Evolutionary conservation across 2,113 vertebrate genomes (phyloP), one percentile per base, ranked within the genome.

Genomic region (Plecturocebus donacophilus): DNA sequence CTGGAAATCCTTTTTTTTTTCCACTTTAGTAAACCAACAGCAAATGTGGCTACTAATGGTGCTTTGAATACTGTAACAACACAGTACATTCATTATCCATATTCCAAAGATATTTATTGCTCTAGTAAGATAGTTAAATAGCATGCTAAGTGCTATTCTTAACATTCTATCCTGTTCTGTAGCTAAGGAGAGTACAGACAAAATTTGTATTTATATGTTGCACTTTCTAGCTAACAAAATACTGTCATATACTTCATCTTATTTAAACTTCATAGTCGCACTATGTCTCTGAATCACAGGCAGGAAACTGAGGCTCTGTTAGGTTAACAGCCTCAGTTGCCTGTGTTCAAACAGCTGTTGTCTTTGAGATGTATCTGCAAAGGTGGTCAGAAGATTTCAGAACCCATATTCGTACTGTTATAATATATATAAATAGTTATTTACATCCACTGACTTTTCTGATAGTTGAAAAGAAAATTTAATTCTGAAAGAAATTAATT

Each of bases 21-120:
- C 38, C 64, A 64, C 23, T 81, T 61, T 70, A 52, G 54, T 61
- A 84, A 52, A 82, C 81, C 64, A 84, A 75, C 79, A 90, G 35
- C 70, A 54, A 97, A 96, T 66, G 87, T 91, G 89, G 96, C 97
- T 98, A 97, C 91, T 94, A 95, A 97, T 68, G 58, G 91, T 97
- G 95, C 61, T 95, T 98, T 94, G 92, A 97, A 94, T 97, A 90
- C 85, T 66, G 93, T 97, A 97, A 98, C 94, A 98, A 97, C 87
- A 68, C 91, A 87, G 95, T 76, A 52, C 61, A 96, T 96, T 98
- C 98, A 96, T 98, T 96, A 97, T 93, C 93, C 56, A 38, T 95
- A 93, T 66, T 98, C 95, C 80, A 56, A 66, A 96, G 27, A 91
- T 54, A 83, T 52, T 95, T 97, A 95, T 66, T 92, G 96, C 71